Conservation (phyloP, 2,888 invertebrate genomes). For the Xylota segnis region DNA sequence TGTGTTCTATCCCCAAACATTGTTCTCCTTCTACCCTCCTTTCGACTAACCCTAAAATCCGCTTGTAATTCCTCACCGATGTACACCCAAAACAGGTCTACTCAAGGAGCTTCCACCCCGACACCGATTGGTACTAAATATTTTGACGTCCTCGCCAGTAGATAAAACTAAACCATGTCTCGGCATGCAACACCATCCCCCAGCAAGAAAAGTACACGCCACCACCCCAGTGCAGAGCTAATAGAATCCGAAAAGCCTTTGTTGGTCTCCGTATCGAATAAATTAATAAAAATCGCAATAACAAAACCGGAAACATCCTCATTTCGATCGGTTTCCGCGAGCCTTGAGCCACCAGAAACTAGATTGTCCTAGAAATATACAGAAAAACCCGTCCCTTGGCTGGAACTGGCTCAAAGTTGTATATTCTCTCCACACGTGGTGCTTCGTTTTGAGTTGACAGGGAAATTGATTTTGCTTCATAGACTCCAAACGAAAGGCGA, state of each 20-base stretch:
- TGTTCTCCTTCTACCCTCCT: background rate
- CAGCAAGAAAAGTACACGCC: background rate
- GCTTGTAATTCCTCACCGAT: background rate
- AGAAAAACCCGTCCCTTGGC: conserved; percentile 6
- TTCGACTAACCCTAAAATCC: background rate
- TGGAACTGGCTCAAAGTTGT: conserved; percentile 1
- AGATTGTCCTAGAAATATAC: conserved; percentile 32
- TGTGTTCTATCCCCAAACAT: background rate
- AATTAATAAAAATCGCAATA: conserved; percentile 35
- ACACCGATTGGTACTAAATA: conserved; percentile 63
- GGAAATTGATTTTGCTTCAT: conserved; percentile 62
- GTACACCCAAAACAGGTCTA: background rate
- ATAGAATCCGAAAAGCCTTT: conserved; percentile 1
- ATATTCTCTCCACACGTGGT: conserved; percentile 16
- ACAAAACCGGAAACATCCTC: conserved; percentile 39
- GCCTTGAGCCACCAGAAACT: conserved; percentile 42
- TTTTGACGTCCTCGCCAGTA: conserved; percentile 47
- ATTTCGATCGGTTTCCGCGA: conserved; percentile 24
- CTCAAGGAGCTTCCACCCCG: conserved; percentile 11
- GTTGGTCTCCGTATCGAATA: conserved; percentile 21
- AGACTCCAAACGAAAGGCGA: background rate
- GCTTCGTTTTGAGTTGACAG: conserved; percentile 57
- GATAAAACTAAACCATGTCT: conserved; percentile 56
- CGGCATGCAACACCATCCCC: conserved; percentile 44
- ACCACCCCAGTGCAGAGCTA: background rate